Conservation (phyloP, 2,113 vertebrate genomes). For the Perca flavescens region DNA sequence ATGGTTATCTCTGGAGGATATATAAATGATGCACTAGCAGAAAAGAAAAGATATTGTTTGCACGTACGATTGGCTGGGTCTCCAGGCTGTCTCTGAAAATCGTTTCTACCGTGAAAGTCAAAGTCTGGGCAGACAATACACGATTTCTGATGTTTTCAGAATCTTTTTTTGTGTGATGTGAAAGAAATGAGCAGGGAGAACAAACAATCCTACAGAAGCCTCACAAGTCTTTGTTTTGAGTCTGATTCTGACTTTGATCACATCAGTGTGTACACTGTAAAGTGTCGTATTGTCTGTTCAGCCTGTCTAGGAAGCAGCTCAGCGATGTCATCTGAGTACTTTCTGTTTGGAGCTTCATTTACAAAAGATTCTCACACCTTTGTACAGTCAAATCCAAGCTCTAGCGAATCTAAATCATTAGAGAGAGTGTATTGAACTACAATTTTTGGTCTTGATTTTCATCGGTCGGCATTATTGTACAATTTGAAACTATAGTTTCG, state of each 20-base stretch:
- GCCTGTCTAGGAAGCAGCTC: background rate
- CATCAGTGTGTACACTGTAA: background rate
- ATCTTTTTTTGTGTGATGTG: background rate
- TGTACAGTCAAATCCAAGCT: background rate
- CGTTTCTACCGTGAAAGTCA: conserved; percentile 5
- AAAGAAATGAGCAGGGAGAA: background rate
- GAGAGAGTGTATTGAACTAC: background rate
- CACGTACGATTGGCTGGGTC: background rate
- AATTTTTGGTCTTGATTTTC: too few species aligned
- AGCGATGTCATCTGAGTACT: background rate
- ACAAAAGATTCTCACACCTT: background rate
- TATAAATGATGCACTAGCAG: conserved; percentile 1
- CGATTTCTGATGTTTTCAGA: background rate
- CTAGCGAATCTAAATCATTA: background rate
- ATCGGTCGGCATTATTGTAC: too few species aligned
- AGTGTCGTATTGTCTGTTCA: background rate
- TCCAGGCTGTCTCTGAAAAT: background rate
- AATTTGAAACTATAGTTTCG: too few species aligned
- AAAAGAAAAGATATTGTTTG: conserved; percentile 9
- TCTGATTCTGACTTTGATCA: conserved; percentile 4
- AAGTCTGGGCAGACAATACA: conserved; percentile 14
- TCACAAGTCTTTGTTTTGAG: background rate
- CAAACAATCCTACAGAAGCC: background rate
- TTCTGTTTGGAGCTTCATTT: background rate
- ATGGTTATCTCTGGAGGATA: conserved; percentile 1